Percentiles rank a stretch among this genome's conserved stretches.
Evolutionary conservation across 2,888 invertebrate species (phyloP).

Genomic region (Toxonevra muliebris): DNA sequence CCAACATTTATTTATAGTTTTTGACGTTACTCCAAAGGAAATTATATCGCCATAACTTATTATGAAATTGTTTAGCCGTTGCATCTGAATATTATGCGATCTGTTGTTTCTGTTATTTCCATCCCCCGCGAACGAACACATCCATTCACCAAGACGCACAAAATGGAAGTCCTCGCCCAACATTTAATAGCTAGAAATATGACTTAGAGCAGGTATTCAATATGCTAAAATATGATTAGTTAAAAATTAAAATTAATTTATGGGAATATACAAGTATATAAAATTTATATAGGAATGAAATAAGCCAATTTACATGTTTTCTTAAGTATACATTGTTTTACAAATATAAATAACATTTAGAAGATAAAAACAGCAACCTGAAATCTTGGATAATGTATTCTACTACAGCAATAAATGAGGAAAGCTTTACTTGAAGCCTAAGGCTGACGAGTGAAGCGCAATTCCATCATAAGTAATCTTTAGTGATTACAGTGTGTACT

Average conservation of each 20-base stretch:
- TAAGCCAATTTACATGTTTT: not conserved
- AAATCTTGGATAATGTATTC: not conserved
- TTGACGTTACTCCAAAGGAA: too few relatives aligned
- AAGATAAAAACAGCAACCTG: not conserved
- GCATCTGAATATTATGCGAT: too few relatives aligned
- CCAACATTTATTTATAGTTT: too few relatives aligned
- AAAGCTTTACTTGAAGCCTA: conserved; percentile 10
- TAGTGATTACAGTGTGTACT: conserved; percentile 1
- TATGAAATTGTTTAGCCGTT: too few relatives aligned
- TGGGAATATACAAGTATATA: not conserved
- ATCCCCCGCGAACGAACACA: too few relatives aligned
- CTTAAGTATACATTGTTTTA: conserved; percentile 7
- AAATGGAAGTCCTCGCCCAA: too few relatives aligned
- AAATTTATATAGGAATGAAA: not conserved
- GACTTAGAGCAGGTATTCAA: not conserved
- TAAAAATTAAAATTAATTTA: conserved; percentile 5
- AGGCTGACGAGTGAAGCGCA: conserved; percentile 13
- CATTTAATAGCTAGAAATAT: too few relatives aligned
- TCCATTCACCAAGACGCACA: too few relatives aligned
- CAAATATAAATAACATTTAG: conserved; percentile 24
- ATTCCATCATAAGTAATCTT: not conserved
- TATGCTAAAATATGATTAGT: too few relatives aligned
- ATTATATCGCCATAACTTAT: too few relatives aligned
- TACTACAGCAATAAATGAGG: conserved; percentile 7
- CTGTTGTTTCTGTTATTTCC: too few relatives aligned